These are phyloP conservation scores for Silurus meridionalis DNA, from an alignment of 2,113 vertebrate species.

Conservation along the genomic window DNA sequence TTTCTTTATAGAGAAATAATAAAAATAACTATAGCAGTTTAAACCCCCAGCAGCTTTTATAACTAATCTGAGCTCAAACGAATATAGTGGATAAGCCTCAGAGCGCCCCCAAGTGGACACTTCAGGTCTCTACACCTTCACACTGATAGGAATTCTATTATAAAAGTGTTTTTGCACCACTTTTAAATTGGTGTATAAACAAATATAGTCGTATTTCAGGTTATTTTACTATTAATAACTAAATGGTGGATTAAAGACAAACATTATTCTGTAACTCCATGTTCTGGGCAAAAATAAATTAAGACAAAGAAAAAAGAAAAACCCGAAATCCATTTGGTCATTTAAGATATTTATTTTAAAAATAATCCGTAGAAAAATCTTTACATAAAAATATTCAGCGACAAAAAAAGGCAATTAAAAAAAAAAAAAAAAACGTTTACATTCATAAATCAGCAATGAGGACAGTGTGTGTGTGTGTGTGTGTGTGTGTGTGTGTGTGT, in stretches of 20 bases:
- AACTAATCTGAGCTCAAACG: not conserved
- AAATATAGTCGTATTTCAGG: too few species aligned
- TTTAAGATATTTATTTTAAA: slow-evolving; percentile 96
- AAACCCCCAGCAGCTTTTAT: not conserved
- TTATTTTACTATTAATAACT: too few species aligned
- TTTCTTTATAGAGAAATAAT: too few species aligned
- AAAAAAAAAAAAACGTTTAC: slow-evolving; percentile 65
- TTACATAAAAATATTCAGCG: slow-evolving; percentile 86
- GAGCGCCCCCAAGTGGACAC: slow-evolving; percentile 25
- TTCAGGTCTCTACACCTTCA: not conserved
- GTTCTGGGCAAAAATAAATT: too few species aligned
- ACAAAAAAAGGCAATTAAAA: slow-evolving; percentile 62
- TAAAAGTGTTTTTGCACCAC: too few species aligned
- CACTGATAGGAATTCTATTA: too few species aligned
- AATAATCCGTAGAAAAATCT: slow-evolving; percentile 86
- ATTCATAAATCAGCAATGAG: slow-evolving; percentile 60
- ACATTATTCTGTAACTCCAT: too few species aligned
- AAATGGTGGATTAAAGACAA: too few species aligned
- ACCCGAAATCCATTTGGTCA: slow-evolving; percentile 7
- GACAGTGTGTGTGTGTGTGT: not conserved
- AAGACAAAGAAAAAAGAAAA: not conserved
- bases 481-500: not conserved
- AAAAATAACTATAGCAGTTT: too few species aligned
- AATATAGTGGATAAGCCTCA: not conserved
- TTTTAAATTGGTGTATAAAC: too few species aligned